Percentiles rank a stretch among this genome's conserved stretches.
phyloP scores from a whole-genome alignment of 2,888 invertebrate genomes.

The Agrochola circellaris region DNA sequence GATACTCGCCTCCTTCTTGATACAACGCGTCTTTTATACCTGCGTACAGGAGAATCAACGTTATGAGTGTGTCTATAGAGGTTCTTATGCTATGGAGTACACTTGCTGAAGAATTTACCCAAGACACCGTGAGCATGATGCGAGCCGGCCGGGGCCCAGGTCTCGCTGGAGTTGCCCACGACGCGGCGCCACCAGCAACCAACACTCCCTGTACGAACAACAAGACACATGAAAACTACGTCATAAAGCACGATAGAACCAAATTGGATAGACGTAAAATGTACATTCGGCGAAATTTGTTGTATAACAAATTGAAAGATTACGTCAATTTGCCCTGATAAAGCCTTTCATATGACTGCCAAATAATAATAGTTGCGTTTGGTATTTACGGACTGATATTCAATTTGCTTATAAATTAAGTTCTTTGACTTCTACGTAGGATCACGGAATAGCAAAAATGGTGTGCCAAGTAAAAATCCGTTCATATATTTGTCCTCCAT shows the following conservation, averaged over 20 bases:
- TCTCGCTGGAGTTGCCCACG: conserved; percentile 82
- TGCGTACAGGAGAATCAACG: conserved; percentile 50
- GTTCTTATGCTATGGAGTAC: neutral
- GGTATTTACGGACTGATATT: neutral
- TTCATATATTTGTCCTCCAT: too few species aligned
- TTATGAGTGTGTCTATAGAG: neutral
- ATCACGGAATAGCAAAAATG: neutral
- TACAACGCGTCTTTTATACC: conserved; percentile 93
- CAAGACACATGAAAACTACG: neutral
- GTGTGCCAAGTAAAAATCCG: neutral
- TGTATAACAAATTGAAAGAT: neutral
- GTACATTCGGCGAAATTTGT: neutral
- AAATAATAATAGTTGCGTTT: neutral
- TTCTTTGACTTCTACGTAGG: neutral
- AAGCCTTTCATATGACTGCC: neutral
- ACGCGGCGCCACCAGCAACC: conserved; percentile 89
- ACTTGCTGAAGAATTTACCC: conserved; percentile 69
- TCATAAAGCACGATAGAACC: neutral
- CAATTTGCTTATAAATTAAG: neutral
- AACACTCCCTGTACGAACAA: conserved; percentile 80
- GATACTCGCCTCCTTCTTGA: conserved; percentile 94
- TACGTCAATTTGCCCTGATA: neutral
- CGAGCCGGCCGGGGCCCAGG: conserved; percentile 85
- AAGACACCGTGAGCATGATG: conserved; percentile 87
- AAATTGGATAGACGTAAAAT: neutral